Conservation (phyloP, 2,113 vertebrate species). For the Sturnus vulgaris region DNA sequence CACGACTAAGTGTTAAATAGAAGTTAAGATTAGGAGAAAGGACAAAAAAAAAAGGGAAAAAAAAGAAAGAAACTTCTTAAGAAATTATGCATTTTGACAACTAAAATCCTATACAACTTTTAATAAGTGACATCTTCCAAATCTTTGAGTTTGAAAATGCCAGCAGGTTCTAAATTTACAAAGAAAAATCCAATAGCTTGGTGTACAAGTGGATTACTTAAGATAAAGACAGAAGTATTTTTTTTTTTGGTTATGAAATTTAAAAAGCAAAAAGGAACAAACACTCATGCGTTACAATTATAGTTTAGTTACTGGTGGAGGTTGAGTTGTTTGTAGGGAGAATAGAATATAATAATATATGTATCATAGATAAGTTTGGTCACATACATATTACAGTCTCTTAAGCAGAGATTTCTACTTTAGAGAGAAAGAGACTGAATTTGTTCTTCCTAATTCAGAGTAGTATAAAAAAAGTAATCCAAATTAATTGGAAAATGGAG, state of each 20-base stretch:
- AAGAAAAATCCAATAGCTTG: neutral
- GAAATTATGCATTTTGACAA: neutral
- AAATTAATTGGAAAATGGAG: neutral
- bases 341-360: neutral
- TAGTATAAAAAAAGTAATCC: neutral
- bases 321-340: neutral
- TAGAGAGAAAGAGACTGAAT: neutral
- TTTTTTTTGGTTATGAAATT: neutral
- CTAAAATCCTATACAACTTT: neutral
- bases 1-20: neutral
- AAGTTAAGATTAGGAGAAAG: neutral
- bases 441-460: neutral
- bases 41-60: neutral
- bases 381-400: neutral
- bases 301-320: neutral
- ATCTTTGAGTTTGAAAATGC: neutral
- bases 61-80: neutral
- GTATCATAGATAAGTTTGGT: neutral
- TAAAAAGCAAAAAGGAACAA: neutral
- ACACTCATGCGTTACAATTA: neutral
- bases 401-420: neutral
- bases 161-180: neutral
- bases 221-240: fast-evolving
- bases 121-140: neutral
- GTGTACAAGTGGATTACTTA: neutral